phyloP scores from a whole-genome alignment of 2,888 invertebrate species.

The Thelaira solivaga region DNA sequence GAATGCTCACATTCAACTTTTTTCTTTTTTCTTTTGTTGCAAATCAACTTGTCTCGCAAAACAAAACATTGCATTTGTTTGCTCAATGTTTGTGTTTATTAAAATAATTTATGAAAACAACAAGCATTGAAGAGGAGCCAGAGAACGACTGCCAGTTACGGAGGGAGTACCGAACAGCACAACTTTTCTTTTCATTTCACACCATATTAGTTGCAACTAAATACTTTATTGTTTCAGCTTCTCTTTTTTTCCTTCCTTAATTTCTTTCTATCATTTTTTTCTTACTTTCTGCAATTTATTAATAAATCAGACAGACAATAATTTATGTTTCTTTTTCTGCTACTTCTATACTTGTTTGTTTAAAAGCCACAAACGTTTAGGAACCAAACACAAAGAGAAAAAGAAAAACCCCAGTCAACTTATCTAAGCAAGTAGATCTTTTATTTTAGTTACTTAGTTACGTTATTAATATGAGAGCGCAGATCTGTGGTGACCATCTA shows the following conservation, averaged over 20 bases:
- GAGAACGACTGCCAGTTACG: too few species aligned
- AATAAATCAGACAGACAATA: constrained; percentile 45
- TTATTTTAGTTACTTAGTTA: constrained; percentile 20
- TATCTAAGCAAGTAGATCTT: constrained; percentile 56
- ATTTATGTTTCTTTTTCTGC: constrained; percentile 55
- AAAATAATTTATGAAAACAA: too few species aligned
- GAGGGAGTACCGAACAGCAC: background rate
- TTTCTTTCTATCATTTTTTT: background rate
- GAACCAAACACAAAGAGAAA: constrained; percentile 7
- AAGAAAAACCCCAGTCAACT: background rate
- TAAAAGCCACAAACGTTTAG: constrained; percentile 16
- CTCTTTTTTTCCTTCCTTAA: background rate
- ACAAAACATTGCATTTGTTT: constrained; percentile 24
- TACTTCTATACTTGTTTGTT: too few species aligned
- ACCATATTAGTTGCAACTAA: constrained; percentile 41
- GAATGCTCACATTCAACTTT: too few species aligned
- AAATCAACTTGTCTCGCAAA: background rate
- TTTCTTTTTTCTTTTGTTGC: background rate
- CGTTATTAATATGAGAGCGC: constrained; percentile 56
- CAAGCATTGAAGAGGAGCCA: too few species aligned
- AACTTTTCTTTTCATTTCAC: constrained; percentile 55
- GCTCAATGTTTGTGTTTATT: constrained; percentile 3
- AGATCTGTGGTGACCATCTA: constrained; percentile 38
- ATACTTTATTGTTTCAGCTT: background rate
- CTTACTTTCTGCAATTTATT: constrained; percentile 24